Percentiles rank a stretch among this genome's conserved stretches.
These are phyloP conservation scores for Thaumatotibia leucotreta DNA, from an alignment of 1,140 invertebrate species.

Conservation along the genomic window DNA sequence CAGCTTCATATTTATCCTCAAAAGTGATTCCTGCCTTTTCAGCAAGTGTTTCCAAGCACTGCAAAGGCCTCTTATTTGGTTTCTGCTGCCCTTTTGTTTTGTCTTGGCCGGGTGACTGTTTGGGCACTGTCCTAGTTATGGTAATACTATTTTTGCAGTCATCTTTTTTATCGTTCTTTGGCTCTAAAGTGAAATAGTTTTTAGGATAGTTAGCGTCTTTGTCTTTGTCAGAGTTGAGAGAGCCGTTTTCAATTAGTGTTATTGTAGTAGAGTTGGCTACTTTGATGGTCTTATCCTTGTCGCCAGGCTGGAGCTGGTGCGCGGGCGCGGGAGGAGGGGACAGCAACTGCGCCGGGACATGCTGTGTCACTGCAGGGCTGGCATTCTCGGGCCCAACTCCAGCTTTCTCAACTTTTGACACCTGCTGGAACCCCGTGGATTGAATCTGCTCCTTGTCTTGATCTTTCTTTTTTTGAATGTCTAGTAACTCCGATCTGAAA, in stretches of 20 bases:
- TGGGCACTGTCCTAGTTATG: constrained; percentile 61
- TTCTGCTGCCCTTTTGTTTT: constrained; percentile 48
- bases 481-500: constrained; percentile 65
- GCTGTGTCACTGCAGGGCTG: constrained; percentile 54
- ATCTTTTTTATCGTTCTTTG: constrained; percentile 69
- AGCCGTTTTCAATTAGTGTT: constrained; percentile 60
- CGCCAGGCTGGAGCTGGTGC: constrained; percentile 45
- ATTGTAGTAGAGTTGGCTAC: constrained; percentile 68
- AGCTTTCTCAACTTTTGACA: constrained; percentile 53
- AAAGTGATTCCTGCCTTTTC: constrained; percentile 82
- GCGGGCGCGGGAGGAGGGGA: constrained; percentile 40
- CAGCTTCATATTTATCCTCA: constrained; percentile 82
- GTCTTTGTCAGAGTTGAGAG: constrained; percentile 54
- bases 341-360: constrained; percentile 57
- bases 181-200: constrained; percentile 66
- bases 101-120: constrained; percentile 54
- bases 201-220: constrained; percentile 62
- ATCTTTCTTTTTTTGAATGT: constrained; percentile 65
- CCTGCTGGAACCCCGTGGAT: constrained; percentile 43
- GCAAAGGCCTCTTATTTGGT: constrained; percentile 73
- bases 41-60: constrained; percentile 81
- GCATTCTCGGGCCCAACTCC: constrained; percentile 38
- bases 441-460: constrained; percentile 58
- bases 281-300: constrained; percentile 65
- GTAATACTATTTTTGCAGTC: constrained; percentile 66